Conservation (phyloP, 1,140 invertebrate genomes). For the Brachionus rubens region DNA sequence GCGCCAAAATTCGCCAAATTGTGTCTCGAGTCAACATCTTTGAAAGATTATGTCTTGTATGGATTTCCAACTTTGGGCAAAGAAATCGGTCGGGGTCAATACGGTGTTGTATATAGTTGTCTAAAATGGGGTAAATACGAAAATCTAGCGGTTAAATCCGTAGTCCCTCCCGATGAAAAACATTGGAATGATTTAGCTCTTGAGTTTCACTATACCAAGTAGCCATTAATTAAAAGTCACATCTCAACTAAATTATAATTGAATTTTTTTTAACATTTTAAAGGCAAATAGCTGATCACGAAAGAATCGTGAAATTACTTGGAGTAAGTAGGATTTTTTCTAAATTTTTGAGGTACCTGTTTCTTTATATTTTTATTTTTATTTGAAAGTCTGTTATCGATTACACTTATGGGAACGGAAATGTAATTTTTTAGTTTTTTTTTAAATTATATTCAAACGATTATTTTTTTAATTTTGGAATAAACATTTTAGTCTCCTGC, state of each 20-base stretch:
- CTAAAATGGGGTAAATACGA: conserved; percentile 71
- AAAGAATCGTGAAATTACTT: conserved; percentile 73
- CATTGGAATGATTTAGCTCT: conserved; percentile 87
- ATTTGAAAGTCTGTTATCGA: conserved; percentile 71
- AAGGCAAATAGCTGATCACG: conserved; percentile 78
- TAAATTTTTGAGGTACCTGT: not conserved
- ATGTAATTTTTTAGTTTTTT: conserved; percentile 49
- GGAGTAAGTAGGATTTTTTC: conserved; percentile 59
- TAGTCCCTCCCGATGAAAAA: conserved; percentile 81
- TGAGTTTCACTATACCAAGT: conserved; percentile 70
- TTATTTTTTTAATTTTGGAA: not conserved
- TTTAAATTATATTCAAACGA: not conserved
- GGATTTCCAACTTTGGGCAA: conserved; percentile 74
- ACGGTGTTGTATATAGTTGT: conserved; percentile 84
- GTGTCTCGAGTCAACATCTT: conserved; percentile 78
- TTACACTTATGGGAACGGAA: conserved; percentile 69
- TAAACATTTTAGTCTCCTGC: conserved; percentile 63
- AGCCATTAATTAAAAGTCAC: not conserved
- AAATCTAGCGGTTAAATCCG: conserved; percentile 82
- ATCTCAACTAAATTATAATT: not conserved
- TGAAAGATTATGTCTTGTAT: conserved; percentile 73
- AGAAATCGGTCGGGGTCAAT: conserved; percentile 83
- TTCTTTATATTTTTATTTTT: not conserved
- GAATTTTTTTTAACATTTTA: not conserved
- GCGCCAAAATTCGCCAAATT: conserved; percentile 76